Evolutionary conservation across 1,140 invertebrate species (phyloP).

Genomic region (Lepidostoma basale): DNA sequence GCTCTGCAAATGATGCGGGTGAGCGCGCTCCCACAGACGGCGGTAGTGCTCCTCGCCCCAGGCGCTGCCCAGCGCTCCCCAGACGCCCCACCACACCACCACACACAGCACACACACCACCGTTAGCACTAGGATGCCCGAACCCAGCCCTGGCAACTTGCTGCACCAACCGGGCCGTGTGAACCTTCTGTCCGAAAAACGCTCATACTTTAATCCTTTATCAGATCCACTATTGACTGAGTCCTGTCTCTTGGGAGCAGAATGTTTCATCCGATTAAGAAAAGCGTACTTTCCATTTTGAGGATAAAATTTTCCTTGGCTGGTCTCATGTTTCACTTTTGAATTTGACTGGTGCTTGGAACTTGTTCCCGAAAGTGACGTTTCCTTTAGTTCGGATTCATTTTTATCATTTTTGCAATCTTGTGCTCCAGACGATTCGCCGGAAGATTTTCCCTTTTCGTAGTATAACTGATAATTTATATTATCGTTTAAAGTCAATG

Average conservation of each 20-base stretch:
- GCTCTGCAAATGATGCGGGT: slow-evolving; percentile 52
- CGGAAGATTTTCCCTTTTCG: slow-evolving; percentile 52
- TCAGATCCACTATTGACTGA: slow-evolving; percentile 35
- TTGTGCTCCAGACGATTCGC: slow-evolving; percentile 53
- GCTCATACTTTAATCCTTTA: slow-evolving; percentile 52
- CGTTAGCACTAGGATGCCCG: slow-evolving; percentile 51
- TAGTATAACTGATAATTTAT: slow-evolving; percentile 60
- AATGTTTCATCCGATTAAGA: slow-evolving; percentile 43
- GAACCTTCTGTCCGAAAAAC: slow-evolving; percentile 52
- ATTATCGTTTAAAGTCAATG: slow-evolving; percentile 59
- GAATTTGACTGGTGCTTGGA: slow-evolving; percentile 25
- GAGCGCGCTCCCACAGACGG: slow-evolving; percentile 56
- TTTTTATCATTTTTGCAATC: slow-evolving; percentile 50
- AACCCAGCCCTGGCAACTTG: slow-evolving; percentile 49
- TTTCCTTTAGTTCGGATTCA: slow-evolving; percentile 53
- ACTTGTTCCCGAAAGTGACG: slow-evolving; percentile 53
- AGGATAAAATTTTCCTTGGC: slow-evolving; percentile 47
- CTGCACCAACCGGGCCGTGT: slow-evolving; percentile 49
- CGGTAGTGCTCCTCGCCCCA: slow-evolving; percentile 60
- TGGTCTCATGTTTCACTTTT: slow-evolving; percentile 48
- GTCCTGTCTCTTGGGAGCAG: slow-evolving; percentile 37
- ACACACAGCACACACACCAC: slow-evolving; percentile 53
- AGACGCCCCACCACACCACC: slow-evolving; percentile 56
- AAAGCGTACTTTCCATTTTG: slow-evolving; percentile 43
- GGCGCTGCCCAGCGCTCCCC: slow-evolving; percentile 51